Percentiles rank a stretch among this genome's conserved stretches.
Evolutionary conservation across 2,797 vertebrate species (phyloP).

Genomic region (Cuculus canorus): DNA sequence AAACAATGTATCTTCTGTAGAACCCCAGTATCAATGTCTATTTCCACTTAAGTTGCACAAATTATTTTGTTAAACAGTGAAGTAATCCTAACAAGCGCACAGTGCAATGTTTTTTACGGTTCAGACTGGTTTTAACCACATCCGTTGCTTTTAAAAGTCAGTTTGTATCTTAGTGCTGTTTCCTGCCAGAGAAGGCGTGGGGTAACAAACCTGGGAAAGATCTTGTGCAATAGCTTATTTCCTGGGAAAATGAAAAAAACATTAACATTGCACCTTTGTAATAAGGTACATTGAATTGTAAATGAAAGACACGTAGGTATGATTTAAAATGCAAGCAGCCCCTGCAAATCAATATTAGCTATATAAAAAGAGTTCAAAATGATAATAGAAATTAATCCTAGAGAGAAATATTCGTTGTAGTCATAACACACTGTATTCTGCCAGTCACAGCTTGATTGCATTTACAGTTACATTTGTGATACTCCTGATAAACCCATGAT

Average conservation of each 20-base stretch:
- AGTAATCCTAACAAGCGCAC: not conserved
- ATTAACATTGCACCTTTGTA: not conserved
- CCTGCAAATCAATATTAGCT: not conserved
- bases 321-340: conserved; percentile 15
- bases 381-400: not conserved
- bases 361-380: not conserved
- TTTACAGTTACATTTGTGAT: not conserved
- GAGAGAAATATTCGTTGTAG: not conserved
- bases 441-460: not conserved
- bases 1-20: not conserved
- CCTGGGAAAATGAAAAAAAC: not conserved
- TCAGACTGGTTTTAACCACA: not conserved
- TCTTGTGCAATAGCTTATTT: not conserved
- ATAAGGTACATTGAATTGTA: not conserved
- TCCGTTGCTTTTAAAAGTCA: not conserved
- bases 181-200: not conserved
- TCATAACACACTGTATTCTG: not conserved
- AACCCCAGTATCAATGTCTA: not conserved
- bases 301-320: not conserved
- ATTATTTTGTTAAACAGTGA: not conserved
- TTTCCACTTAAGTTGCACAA: not conserved
- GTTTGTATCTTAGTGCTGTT: not conserved
- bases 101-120: not conserved
- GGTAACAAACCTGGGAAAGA: not conserved
- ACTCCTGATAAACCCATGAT: not conserved